Evolutionary conservation across 2,888 invertebrate species (phyloP).

Genomic region (Anoplius nigerrimus): DNA sequence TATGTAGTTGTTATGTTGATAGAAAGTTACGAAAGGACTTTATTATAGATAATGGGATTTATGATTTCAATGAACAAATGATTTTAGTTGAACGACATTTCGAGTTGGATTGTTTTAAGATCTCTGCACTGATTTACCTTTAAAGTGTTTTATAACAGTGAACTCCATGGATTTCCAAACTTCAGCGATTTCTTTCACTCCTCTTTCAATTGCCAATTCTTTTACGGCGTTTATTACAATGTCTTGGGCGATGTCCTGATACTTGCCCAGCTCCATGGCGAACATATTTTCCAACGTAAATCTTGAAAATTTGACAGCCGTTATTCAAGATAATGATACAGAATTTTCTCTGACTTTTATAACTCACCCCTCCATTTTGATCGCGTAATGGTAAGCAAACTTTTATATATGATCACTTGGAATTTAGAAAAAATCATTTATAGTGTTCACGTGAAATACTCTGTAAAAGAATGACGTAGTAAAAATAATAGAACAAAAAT

Average conservation of each 20-base stretch:
- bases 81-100: too few relatives aligned
- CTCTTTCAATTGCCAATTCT: conserved; percentile 92
- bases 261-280: conserved; percentile 91
- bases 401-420: background rate
- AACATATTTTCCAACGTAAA: conserved; percentile 96
- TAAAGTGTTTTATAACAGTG: conserved; percentile 81
- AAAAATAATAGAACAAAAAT: too few relatives aligned
- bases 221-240: conserved; percentile 93
- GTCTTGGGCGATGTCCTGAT: conserved; percentile 89
- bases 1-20: background rate
- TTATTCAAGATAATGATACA: background rate
- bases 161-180: conserved; percentile 83
- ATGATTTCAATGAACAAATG: too few relatives aligned
- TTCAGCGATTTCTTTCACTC: conserved; percentile 88
- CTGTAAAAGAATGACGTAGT: too few relatives aligned
- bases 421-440: background rate
- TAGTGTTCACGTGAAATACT: background rate
- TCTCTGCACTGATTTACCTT: too few relatives aligned
- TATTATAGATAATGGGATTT: too few relatives aligned
- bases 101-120: background rate
- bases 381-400: background rate
- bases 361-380: background rate
- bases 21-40: too few relatives aligned
- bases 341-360: conserved; percentile 7
- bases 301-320: conserved; percentile 67